Percentiles rank a stretch among this genome's conserved stretches.
These are phyloP conservation scores for Trypoxylus dichotomus DNA, from an alignment of 1,140 invertebrate genomes.

Conservation along the genomic window DNA sequence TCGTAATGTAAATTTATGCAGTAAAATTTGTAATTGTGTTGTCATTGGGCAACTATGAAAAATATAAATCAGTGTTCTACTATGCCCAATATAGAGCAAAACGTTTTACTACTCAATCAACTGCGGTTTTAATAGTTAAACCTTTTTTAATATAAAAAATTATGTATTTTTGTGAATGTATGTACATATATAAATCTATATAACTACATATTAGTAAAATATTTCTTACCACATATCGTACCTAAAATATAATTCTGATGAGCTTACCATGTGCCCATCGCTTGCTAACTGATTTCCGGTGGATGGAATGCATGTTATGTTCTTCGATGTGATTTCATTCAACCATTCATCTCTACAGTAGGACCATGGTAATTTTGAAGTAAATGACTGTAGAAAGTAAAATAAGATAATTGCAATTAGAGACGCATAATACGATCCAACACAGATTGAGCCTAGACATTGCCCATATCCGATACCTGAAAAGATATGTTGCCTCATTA, in stretches of 20 bases:
- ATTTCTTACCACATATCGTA: neutral
- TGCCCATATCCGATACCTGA: conserved; percentile 80
- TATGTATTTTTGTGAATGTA: no score
- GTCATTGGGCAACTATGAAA: no score
- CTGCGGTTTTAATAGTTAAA: no score
- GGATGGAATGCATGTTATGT: conserved; percentile 44
- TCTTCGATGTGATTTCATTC: conserved; percentile 32
- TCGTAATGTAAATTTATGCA: no score
- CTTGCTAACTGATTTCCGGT: conserved; percentile 30
- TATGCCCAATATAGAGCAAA: no score
- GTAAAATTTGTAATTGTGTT: no score
- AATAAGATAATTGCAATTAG: conserved; percentile 79
- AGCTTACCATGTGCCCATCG: conserved; percentile 51
- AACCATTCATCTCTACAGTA: conserved; percentile 66
- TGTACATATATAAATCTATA: no score
- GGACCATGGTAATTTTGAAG: conserved; percentile 66
- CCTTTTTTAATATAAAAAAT: no score
- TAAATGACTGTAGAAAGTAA: conserved; percentile 71
- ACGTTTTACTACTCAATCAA: no score
- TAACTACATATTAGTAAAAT: conserved; percentile 1
- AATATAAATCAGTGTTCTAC: no score
- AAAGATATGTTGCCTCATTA: conserved; percentile 37
- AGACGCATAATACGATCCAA: conserved; percentile 78
- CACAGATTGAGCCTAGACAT: conserved; percentile 70
- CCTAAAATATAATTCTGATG: conserved; percentile 62